A percentile compares a stretch with the other conserved stretches of the same genome.
These are phyloP conservation scores for Muscicapa striata DNA, from an alignment of 2,797 vertebrate genomes.

Conservation along the genomic window DNA sequence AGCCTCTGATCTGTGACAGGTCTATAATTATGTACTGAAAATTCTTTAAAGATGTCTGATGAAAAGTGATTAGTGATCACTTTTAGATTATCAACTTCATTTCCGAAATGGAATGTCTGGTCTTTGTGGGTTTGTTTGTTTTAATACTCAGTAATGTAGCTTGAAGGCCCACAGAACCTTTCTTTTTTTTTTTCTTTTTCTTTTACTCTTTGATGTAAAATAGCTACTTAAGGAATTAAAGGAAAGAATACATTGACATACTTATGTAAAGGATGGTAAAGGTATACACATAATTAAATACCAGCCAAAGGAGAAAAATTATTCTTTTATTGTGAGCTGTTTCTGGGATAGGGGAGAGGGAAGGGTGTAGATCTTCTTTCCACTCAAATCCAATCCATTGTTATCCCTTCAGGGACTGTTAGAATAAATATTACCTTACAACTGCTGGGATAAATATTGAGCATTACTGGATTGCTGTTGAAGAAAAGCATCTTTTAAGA, in stretches of 20 bases:
- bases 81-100: background rate
- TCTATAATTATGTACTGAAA: background rate
- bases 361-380: background rate
- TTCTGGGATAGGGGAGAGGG: background rate
- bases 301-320: background rate
- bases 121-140: background rate
- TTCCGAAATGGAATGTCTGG: background rate
- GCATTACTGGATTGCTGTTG: background rate
- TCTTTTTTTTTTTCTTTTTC: background rate
- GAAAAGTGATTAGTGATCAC: background rate
- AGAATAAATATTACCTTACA: background rate
- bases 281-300: background rate
- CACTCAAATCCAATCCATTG: background rate
- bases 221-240: background rate
- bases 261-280: background rate
- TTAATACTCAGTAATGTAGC: background rate
- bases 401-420: background rate
- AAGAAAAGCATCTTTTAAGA: background rate
- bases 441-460: background rate
- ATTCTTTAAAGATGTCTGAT: background rate
- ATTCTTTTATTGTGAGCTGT: background rate
- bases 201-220: background rate
- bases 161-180: background rate
- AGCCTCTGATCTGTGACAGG: conserved; percentile 35
- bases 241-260: background rate